phyloP scores from a whole-genome alignment of 2,113 vertebrate species.

The Bungarus multicinctus region DNA sequence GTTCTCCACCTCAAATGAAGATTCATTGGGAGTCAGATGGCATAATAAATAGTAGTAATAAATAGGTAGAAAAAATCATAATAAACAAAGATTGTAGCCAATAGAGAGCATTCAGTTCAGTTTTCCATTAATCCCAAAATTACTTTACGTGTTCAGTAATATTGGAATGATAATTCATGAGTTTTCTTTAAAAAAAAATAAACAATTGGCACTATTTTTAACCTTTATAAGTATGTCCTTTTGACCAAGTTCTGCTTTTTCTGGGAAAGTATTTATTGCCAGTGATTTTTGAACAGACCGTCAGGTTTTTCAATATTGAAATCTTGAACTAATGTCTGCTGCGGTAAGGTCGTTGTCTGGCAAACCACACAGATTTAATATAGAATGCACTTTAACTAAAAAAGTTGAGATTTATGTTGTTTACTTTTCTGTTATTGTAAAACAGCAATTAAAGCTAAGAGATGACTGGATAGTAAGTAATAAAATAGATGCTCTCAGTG shows the following conservation, averaged over 20 bases:
- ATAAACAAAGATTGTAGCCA: background rate
- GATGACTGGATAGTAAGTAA: conserved; percentile 63
- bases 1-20: background rate
- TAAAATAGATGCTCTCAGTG: conserved; percentile 68
- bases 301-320: conserved; percentile 44
- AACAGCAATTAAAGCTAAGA: conserved; percentile 67
- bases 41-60: background rate
- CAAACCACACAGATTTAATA: conserved; percentile 54
- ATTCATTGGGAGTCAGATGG: background rate
- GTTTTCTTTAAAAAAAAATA: background rate
- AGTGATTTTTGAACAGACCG: conserved; percentile 17
- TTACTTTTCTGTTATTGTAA: conserved; percentile 63
- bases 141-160: background rate
- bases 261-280: conserved; percentile 29
- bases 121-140: background rate
- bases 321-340: conserved; percentile 25
- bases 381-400: conserved; percentile 48
- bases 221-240: background rate
- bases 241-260: conserved; percentile 30
- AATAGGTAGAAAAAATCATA: background rate
- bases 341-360: conserved; percentile 26
- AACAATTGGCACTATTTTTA: background rate
- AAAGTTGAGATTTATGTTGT: conserved; percentile 61
- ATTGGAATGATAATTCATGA: background rate
- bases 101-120: background rate